Conservation (phyloP, 2,797 vertebrate species). For the Falco naumanni region DNA sequence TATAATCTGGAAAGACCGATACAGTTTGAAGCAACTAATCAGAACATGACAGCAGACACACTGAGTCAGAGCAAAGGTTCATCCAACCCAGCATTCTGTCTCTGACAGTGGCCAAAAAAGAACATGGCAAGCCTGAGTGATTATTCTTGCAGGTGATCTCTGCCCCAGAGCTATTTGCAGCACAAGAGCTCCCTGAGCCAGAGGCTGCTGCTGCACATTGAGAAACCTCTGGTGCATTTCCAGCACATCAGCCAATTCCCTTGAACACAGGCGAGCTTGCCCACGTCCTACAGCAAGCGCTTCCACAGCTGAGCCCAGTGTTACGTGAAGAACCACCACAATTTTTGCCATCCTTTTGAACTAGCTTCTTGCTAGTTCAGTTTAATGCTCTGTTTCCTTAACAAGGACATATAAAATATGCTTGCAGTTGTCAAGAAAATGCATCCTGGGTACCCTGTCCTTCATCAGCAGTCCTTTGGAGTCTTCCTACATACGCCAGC, state of each 20-base stretch:
- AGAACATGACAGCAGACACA: neutral
- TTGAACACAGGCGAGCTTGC: no score
- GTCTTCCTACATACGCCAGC: neutral
- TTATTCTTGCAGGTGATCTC: neutral
- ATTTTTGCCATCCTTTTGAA: neutral
- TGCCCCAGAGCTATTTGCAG: neutral
- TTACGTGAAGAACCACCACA: neutral
- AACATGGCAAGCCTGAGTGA: neutral
- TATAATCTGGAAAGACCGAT: neutral
- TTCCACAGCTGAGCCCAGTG: neutral
- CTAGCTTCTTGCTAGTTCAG: neutral
- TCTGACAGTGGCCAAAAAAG: neutral
- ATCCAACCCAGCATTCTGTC: neutral
- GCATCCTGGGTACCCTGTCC: neutral
- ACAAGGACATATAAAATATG: neutral
- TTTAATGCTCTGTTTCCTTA: neutral
- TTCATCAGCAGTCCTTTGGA: neutral
- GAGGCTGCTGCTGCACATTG: neutral
- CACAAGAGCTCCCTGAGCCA: neutral
- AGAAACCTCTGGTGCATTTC: neutral
- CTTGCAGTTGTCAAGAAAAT: neutral
- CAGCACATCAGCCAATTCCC: accelerated
- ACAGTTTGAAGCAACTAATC: no score
- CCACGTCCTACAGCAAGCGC: neutral
- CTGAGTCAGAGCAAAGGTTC: neutral